Conservation (phyloP, 2,888 invertebrate genomes). For the Eupithecia tripunctaria region DNA sequence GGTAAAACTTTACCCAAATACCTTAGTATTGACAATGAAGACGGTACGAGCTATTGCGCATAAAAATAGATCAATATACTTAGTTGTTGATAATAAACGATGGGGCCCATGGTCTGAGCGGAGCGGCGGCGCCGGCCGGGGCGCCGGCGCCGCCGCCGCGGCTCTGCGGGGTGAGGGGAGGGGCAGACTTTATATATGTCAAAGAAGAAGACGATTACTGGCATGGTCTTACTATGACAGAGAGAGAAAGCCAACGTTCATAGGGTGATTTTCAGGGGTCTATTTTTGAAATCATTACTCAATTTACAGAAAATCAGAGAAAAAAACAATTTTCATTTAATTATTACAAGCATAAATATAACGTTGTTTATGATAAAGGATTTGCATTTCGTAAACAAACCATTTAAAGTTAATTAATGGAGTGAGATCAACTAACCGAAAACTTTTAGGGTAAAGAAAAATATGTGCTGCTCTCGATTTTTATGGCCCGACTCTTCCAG, state of each 20-base stretch:
- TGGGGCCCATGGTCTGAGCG: constrained; percentile 46
- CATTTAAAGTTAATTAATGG: too few relatives aligned
- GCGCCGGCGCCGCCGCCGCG: background rate
- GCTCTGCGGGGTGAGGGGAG: constrained; percentile 22
- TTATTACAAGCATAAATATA: too few relatives aligned
- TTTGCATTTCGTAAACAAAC: too few relatives aligned
- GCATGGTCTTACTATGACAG: background rate
- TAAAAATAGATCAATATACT: constrained; percentile 56
- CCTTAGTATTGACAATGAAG: background rate
- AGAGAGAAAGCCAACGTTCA: background rate
- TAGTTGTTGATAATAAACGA: constrained; percentile 59
- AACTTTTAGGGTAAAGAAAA: too few relatives aligned
- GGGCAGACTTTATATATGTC: background rate
- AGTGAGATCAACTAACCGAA: too few relatives aligned
- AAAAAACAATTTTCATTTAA: too few relatives aligned
- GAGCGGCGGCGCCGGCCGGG: constrained; percentile 35
- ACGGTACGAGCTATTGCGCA: constrained; percentile 11
- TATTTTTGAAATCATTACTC: background rate
- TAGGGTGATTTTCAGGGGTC: background rate
- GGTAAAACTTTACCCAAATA: background rate
- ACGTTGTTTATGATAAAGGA: too few relatives aligned
- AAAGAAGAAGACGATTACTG: background rate
- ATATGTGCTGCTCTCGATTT: too few relatives aligned
- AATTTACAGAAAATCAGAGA: too few relatives aligned
- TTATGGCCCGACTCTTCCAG: too few relatives aligned